phyloP scores from a whole-genome alignment of 2,797 vertebrate genomes.

The Mus minutoides region DNA sequence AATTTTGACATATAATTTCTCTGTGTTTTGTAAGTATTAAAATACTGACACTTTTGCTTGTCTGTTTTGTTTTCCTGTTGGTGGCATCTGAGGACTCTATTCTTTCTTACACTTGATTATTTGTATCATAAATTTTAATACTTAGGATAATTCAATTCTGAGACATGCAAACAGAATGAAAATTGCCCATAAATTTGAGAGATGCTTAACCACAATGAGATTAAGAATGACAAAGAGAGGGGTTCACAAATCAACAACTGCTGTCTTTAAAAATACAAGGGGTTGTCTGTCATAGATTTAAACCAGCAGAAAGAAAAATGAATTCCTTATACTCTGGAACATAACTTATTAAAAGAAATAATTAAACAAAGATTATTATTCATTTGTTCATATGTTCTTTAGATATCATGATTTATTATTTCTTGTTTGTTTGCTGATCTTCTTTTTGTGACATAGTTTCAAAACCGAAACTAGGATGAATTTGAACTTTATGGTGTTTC shows the following conservation, averaged over 20 bases:
- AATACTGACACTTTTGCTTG: slow-evolving; percentile 53
- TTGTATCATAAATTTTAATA: slow-evolving; percentile 63
- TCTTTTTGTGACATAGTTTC: background rate
- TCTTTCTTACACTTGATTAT: slow-evolving; percentile 57
- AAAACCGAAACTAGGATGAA: background rate
- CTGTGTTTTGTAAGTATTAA: slow-evolving; percentile 48
- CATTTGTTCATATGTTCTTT: background rate
- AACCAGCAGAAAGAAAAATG: background rate
- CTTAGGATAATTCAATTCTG: slow-evolving; percentile 50
- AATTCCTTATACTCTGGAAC: background rate
- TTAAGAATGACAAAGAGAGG: slow-evolving; percentile 62
- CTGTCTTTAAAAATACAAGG: background rate
- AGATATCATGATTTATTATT: background rate
- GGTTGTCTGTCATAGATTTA: background rate
- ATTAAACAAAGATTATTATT: background rate
- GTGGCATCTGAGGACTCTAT: slow-evolving; percentile 46
- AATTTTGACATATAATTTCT: slow-evolving; percentile 21
- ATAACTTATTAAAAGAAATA: background rate
- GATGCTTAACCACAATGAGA: slow-evolving; percentile 57
- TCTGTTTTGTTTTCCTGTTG: slow-evolving; percentile 50
- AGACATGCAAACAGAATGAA: slow-evolving; percentile 57
- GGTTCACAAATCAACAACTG: slow-evolving; percentile 49
- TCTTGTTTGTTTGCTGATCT: background rate
- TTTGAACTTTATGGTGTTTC: background rate
- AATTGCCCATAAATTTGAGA: slow-evolving; percentile 49